These are phyloP conservation scores for Anguilla japonica DNA, from an alignment of 2,113 vertebrate species.

Conservation along the genomic window DNA sequence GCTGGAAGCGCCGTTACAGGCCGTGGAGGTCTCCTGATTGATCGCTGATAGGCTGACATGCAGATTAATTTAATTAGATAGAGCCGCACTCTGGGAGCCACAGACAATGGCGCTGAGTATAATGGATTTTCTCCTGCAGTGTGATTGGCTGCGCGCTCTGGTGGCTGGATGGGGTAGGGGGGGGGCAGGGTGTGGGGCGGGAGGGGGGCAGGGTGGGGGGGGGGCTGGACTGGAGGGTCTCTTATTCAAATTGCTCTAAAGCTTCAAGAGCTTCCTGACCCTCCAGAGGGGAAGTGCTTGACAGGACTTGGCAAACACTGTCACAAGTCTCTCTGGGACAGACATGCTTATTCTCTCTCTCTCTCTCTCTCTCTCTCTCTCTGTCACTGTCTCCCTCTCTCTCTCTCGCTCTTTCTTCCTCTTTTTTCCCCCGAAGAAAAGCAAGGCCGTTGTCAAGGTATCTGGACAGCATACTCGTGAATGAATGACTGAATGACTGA, in stretches of 20 bases:
- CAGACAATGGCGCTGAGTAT: conserved; percentile 80
- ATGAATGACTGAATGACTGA: too few relatives aligned
- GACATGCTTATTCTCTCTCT: conserved; percentile 20
- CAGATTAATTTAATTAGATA: conserved; percentile 90
- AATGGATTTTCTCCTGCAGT: conserved; percentile 83
- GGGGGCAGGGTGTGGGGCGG: conserved; percentile 11
- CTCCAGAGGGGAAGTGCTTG: conserved; percentile 75
- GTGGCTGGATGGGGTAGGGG: conserved; percentile 26
- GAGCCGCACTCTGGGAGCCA: conserved; percentile 85
- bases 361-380: not conserved
- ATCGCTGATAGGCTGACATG: conserved; percentile 88
- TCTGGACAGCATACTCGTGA: not conserved
- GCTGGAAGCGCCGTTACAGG: conserved; percentile 53
- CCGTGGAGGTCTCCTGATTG: too few relatives aligned
- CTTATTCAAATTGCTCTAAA: conserved; percentile 76
- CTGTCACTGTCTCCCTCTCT: not conserved
- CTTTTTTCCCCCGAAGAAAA: not conserved
- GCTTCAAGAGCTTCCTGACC: conserved; percentile 76
- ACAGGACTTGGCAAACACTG: conserved; percentile 68
- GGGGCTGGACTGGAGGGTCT: conserved; percentile 77
- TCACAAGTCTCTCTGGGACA: conserved; percentile 59
- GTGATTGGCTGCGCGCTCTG: conserved; percentile 68
- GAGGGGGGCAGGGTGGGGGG: too few relatives aligned
- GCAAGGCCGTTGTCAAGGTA: not conserved
- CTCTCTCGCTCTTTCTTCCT: not conserved